Evolutionary conservation across 2,797 vertebrate species (phyloP), one percentile per base, ranked within the genome.

Genomic region (Picus viridis): DNA sequence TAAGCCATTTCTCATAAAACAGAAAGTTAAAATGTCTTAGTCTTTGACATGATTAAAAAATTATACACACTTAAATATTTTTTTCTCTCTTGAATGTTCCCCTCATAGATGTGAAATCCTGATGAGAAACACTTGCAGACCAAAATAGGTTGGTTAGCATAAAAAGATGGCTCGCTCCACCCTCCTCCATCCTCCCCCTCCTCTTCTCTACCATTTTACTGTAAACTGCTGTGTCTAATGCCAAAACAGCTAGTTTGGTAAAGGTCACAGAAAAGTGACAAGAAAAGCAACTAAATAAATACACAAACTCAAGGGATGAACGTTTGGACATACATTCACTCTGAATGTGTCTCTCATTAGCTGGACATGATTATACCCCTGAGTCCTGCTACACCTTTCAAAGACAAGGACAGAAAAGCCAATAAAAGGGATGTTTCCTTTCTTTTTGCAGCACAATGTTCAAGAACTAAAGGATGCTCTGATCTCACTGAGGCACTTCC

Each of bases 101-200:
- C 32, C 30, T 47, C 24, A 62, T 16, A 82, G 59, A 75, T 24
- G 30, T 58, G 49, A 87, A 89, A 81, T 77, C 17, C 39, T 57
- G 49, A 20, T 90, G 78, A 93, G 94, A 83, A 34, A 47, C 19
- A 81, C 82, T 90, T 84, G 83, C 54, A 90, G 58, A 80, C 26
- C 23, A 82, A 65, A 89, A 49, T 10, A 83, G 2, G 20, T 24
- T 75, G 23, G 45, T 81, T 86, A 78, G 22, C 49, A 83, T 41
- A 72, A 73, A 69, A 77, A 69, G 24, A 68, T 57, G 26, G 26
- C 53, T 67, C 19, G 16, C 24, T 86, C 29, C n/a, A 23, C 5
- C 45, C 23, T 49, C 47, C 47, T 23, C 23, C 47, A 49, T 49
- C 47, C 47, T 49, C 22, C 22, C 11, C 47, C 22, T 23, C 22